Conservation (phyloP, 2,888 invertebrate species). For the Drosophila rellima region DNA sequence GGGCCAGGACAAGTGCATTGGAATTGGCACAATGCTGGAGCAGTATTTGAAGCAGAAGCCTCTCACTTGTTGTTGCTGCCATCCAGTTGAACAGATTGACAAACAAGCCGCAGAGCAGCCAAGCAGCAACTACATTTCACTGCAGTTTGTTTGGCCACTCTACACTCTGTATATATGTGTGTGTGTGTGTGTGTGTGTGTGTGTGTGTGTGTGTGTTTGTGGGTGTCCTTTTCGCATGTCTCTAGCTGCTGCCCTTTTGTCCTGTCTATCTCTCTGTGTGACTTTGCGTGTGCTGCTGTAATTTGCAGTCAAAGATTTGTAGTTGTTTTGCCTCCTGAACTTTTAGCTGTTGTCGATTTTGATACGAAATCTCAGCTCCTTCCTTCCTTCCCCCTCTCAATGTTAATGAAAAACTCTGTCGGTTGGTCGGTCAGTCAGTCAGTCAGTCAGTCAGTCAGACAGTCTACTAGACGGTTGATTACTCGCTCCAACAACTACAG, state of each 20-base stretch:
- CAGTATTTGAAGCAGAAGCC: not conserved
- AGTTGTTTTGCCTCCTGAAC: constrained; percentile 61
- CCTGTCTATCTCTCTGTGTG: constrained; percentile 18
- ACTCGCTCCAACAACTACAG: constrained; percentile 39
- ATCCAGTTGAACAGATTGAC: constrained; percentile 79
- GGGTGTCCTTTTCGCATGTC: constrained; percentile 23
- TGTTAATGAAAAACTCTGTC: constrained; percentile 59
- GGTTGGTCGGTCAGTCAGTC: constrained; percentile 21
- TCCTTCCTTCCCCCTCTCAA: not conserved
- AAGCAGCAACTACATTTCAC: constrained; percentile 74
- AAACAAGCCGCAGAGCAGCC: constrained; percentile 78
- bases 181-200: constrained; percentile 20
- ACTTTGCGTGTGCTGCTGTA: constrained; percentile 59
- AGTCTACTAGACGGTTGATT: constrained; percentile 23
- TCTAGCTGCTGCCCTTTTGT: constrained; percentile 25
- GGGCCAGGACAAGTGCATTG: constrained; percentile 68
- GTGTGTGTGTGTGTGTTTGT: constrained; percentile 23
- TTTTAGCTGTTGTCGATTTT: constrained; percentile 70
- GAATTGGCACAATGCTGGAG: constrained; percentile 69
- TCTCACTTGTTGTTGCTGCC: constrained; percentile 43
- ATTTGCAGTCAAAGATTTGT: constrained; percentile 59
- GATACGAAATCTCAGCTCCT: constrained; percentile 53
- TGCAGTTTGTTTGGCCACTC: constrained; percentile 47
- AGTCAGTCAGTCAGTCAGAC: constrained; percentile 8
- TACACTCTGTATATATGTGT: constrained; percentile 16